These are phyloP conservation scores for Orchestes rusci DNA, from an alignment of 2,888 invertebrate species.

Conservation along the genomic window DNA sequence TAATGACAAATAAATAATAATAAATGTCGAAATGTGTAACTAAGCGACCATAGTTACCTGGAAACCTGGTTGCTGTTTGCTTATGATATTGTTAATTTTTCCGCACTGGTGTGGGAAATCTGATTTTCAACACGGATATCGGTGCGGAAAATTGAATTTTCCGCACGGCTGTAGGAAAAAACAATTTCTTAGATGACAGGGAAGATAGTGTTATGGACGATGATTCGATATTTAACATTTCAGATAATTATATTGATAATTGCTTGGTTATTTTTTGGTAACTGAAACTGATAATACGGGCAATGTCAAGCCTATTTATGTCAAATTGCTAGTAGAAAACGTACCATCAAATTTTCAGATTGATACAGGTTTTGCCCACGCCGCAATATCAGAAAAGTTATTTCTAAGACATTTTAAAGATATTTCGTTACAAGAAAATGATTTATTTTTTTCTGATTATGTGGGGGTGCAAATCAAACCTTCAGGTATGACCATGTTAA, in stretches of 20 bases:
- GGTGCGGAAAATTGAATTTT: too few relatives aligned
- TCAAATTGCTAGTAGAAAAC: background rate
- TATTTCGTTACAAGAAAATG: background rate
- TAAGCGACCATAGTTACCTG: too few relatives aligned
- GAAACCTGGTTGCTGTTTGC: too few relatives aligned
- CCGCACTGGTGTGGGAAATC: too few relatives aligned
- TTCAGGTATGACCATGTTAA: background rate
- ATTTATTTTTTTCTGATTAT: background rate
- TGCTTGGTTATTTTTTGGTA: too few relatives aligned
- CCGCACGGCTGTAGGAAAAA: too few relatives aligned
- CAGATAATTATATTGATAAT: conserved; percentile 1
- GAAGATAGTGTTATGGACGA: conserved; percentile 2
- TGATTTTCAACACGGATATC: too few relatives aligned
- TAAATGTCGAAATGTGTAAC: too few relatives aligned
- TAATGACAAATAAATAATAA: too few relatives aligned
- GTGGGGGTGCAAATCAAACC: background rate
- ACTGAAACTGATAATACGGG: background rate
- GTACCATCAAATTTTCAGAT: background rate
- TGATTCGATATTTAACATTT: conserved; percentile 13
- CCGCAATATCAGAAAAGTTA: background rate
- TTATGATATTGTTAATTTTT: too few relatives aligned
- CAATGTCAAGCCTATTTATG: background rate
- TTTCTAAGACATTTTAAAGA: background rate
- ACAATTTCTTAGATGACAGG: conserved; percentile 4
- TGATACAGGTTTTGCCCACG: background rate